Evolutionary conservation across 2,797 vertebrate species (phyloP).

Genomic region (Hybognathus amarus): DNA sequence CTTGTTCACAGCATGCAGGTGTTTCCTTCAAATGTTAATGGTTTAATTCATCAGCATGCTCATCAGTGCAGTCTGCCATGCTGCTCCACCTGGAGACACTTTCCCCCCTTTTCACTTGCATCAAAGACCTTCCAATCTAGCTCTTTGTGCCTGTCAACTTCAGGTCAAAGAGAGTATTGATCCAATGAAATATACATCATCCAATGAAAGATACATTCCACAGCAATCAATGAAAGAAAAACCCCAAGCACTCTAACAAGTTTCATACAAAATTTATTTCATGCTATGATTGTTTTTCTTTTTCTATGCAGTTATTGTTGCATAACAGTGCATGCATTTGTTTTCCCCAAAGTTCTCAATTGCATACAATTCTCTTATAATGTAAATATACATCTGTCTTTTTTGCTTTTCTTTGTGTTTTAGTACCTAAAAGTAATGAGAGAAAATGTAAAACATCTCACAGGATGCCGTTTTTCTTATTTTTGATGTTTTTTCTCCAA

Average conservation of each 20-base stretch:
- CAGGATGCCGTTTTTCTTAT: conserved; percentile 56
- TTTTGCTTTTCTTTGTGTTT: conserved; percentile 63
- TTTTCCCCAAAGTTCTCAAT: conserved; percentile 78
- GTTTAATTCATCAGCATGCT: conserved; percentile 62
- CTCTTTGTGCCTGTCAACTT: conserved; percentile 55
- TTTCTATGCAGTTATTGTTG: conserved; percentile 71
- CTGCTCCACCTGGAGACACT: conserved; percentile 45
- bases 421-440: conserved; percentile 69
- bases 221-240: conserved; percentile 34
- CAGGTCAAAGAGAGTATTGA: conserved; percentile 56
- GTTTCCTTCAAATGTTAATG: conserved; percentile 51
- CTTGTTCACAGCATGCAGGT: conserved; percentile 57
- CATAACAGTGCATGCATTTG: conserved; percentile 90
- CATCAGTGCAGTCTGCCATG: conserved; percentile 58
- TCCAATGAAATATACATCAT: conserved; percentile 14
- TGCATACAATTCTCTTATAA: conserved; percentile 83
- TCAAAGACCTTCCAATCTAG: conserved; percentile 46
- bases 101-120: background rate
- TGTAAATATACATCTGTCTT: conserved; percentile 63
- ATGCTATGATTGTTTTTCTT: conserved; percentile 80
- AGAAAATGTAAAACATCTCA: conserved; percentile 61
- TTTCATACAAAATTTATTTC: conserved; percentile 90
- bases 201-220: conserved; percentile 56
- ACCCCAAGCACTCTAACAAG: conserved; percentile 49
- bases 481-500: conserved; percentile 60